Evolutionary conservation across 2,888 invertebrate genomes (phyloP).

Genomic region (Chloroclysta siterata): DNA sequence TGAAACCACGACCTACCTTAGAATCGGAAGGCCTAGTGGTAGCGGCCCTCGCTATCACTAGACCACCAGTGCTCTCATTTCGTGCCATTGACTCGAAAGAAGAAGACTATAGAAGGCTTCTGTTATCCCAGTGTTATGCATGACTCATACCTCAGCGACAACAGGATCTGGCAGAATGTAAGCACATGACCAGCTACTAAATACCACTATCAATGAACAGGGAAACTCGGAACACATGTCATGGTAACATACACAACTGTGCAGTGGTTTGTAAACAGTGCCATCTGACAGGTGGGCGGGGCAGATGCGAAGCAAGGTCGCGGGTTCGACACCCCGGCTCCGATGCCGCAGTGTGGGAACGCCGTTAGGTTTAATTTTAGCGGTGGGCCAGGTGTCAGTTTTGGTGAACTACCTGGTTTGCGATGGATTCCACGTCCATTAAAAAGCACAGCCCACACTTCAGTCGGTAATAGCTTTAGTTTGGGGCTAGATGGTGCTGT

Average conservation of each 20-base stretch:
- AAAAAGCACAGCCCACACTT: too few relatives aligned
- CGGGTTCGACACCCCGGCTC: slow-evolving; percentile 40
- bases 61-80: too few relatives aligned
- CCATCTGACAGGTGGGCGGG: slow-evolving; percentile 51
- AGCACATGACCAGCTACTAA: background rate
- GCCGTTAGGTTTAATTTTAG: slow-evolving; percentile 4
- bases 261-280: slow-evolving; percentile 33
- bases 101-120: too few relatives aligned
- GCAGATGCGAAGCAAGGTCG: slow-evolving; percentile 52
- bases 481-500: too few relatives aligned
- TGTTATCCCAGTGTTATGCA: too few relatives aligned
- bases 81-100: too few relatives aligned
- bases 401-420: background rate
- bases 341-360: slow-evolving; percentile 11
- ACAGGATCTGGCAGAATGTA: background rate
- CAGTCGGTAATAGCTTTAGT: too few relatives aligned
- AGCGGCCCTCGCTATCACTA: too few relatives aligned
- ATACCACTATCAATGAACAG: background rate
- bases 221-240: background rate
- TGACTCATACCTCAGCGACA: background rate
- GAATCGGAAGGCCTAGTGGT: too few relatives aligned
- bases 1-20: too few relatives aligned
- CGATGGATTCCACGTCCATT: background rate
- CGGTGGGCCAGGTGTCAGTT: background rate
- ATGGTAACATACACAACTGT: slow-evolving; percentile 19